Evolutionary conservation across 2,113 vertebrate species (phyloP), one percentile per base, ranked within the genome.

Genomic region (Bos indicus): DNA sequence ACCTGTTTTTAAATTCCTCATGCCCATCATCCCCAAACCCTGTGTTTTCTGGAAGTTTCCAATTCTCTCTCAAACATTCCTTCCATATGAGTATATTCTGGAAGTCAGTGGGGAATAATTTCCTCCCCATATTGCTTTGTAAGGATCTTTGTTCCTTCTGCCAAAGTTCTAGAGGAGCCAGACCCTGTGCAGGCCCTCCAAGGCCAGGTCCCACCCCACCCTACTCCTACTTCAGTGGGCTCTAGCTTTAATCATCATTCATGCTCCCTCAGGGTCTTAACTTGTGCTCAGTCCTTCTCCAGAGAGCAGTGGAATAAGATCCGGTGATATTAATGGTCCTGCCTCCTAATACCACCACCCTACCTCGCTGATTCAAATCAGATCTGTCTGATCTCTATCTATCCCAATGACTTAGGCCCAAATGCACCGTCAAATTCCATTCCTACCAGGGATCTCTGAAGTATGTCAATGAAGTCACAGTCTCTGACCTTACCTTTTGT

Each of bases 1-100:
- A 86, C 26, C 10, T 82, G 67, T 56, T 91, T 95, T 86, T 89
- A 96, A 95, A 97, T 97, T 88, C 74, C 85, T 97, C 54, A 43
- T 81, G 62, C 62, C 64, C 60, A 81, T 21, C 52, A 86, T 88
- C 54, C 77, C 26, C 6, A 59, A 43, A 6, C 64, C 36, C 62
- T 92, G 62, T 80, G 84, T 96, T 89, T 97, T 90, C 96, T 90
- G 71, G 57, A 4, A 54, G 23, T 89, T 95, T 96, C 83, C 64
- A 96, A 78, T 15, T 67, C 71, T 78, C 80, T 95, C 52, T 59
- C 36, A 82, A 46, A 90, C 84, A 97, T 97, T 96, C 88, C 67
- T 97, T 96, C 88, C 94, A n/a, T 28, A 43, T 92, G 81, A 90
- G 57, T 30, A n/a, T 83, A 40, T 83, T 84, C 81, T 85, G 74